Conservation (phyloP, 2,888 invertebrate species). For the Cryptops parisi region DNA sequence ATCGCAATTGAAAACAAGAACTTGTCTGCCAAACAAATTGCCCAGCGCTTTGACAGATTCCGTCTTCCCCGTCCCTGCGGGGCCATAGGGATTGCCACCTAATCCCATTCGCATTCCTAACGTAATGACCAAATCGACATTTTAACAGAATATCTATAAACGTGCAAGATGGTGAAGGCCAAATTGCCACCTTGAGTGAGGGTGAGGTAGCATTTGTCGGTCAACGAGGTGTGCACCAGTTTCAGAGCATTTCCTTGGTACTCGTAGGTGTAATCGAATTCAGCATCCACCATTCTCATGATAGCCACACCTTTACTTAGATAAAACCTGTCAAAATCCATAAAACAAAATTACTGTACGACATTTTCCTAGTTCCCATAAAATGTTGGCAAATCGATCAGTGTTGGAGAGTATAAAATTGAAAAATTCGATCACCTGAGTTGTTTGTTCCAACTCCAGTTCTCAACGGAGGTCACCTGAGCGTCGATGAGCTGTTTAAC, state of each 20-base stretch:
- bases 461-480: conserved; percentile 45
- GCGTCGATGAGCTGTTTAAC: conserved; percentile 55
- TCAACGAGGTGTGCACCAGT: conserved; percentile 86
- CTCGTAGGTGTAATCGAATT: conserved; percentile 92
- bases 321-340: conserved; percentile 52
- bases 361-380: too few species aligned
- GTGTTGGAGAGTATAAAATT: too few species aligned
- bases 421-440: conserved; percentile 61
- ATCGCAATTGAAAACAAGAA: conserved; percentile 95
- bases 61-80: conserved; percentile 98
- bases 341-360: too few species aligned
- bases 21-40: conserved; percentile 73
- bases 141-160: neutral
- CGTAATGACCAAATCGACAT: conserved; percentile 15
- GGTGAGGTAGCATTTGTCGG: conserved; percentile 94
- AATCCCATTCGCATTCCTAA: conserved; percentile 82
- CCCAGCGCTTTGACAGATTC: conserved; percentile 96
- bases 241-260: conserved; percentile 94
- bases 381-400: too few species aligned
- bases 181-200: conserved; percentile 54
- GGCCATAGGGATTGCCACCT: conserved; percentile 97
- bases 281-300: conserved; percentile 81
- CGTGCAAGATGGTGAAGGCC: neutral
- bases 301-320: conserved; percentile 44
- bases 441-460: conserved; percentile 95